Percentiles rank a stretch among this genome's conserved stretches.
These are phyloP conservation scores for Bovichtus diacanthus DNA, from an alignment of 2,797 vertebrate genomes.

Conservation along the genomic window DNA sequence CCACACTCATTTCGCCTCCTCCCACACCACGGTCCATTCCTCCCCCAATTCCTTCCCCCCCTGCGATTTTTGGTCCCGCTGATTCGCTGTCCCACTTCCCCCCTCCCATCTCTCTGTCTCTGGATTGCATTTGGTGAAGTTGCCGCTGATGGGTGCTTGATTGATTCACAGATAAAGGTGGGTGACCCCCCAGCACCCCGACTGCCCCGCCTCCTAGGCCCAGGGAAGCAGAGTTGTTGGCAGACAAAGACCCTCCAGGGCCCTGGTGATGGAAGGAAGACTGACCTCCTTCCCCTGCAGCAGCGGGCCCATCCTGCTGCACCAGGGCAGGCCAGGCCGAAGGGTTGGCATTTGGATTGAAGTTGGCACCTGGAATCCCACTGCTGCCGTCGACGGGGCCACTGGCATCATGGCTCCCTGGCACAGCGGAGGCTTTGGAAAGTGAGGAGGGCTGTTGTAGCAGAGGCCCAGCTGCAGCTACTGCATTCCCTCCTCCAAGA, in stretches of 20 bases:
- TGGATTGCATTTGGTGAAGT: slow-evolving; percentile 89
- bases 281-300: slow-evolving; percentile 80
- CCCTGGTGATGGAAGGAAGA: slow-evolving; percentile 83
- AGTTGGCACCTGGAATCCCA: slow-evolving; percentile 94
- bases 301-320: slow-evolving; percentile 90
- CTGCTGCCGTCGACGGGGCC: slow-evolving; percentile 90
- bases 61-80: slow-evolving; percentile 88
- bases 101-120: slow-evolving; percentile 84
- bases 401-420: slow-evolving; percentile 87
- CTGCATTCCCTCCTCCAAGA: slow-evolving; percentile 82
- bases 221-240: slow-evolving; percentile 83
- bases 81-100: slow-evolving; percentile 84
- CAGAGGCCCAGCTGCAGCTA: slow-evolving; percentile 77
- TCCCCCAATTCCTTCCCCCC: slow-evolving; percentile 75
- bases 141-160: slow-evolving; percentile 88
- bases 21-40: slow-evolving; percentile 78
- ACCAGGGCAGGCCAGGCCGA: slow-evolving; percentile 98
- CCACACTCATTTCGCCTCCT: slow-evolving; percentile 72
- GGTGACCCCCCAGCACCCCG: slow-evolving; percentile 75
- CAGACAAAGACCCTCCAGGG: slow-evolving; percentile 79
- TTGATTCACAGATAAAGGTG: slow-evolving; percentile 88
- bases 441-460: slow-evolving; percentile 82
- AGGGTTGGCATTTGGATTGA: slow-evolving; percentile 99
- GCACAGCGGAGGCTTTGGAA: slow-evolving; percentile 88
- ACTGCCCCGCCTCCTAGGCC: slow-evolving; percentile 71